These are phyloP conservation scores for Pseudopodoces humilis DNA, from an alignment of 2,113 vertebrate species.

Conservation along the genomic window DNA sequence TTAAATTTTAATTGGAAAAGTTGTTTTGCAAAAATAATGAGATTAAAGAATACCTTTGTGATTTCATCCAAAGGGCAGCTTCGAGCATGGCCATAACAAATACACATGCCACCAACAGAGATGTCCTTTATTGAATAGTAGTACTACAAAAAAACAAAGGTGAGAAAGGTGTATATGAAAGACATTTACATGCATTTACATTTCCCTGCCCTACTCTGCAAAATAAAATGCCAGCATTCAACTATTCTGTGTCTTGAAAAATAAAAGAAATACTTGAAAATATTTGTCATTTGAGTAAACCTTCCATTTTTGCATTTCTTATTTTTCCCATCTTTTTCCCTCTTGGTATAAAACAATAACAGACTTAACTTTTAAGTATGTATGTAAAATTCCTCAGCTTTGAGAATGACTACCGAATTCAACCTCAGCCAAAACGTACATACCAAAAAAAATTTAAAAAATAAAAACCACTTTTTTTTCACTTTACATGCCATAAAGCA, in stretches of 20 bases:
- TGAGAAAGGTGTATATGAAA: neutral
- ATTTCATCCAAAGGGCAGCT: conserved; percentile 89
- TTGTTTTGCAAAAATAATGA: neutral
- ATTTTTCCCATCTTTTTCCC: neutral
- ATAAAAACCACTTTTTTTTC: neutral
- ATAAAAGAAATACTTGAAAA: neutral
- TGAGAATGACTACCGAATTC: neutral
- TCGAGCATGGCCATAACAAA: conserved; percentile 92
- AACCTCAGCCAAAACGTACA: neutral
- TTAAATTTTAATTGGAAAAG: neutral
- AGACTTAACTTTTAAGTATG: neutral
- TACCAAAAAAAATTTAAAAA: neutral
- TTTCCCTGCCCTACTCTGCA: neutral
- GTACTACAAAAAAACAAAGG: conserved; percentile 76
- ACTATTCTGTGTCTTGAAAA: neutral
- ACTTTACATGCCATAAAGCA: neutral
- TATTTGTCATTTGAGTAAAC: neutral
- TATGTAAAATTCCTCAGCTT: neutral
- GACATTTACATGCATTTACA: neutral
- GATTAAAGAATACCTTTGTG: conserved; percentile 76
- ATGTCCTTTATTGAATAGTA: conserved; percentile 96
- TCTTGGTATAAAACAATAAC: neutral
- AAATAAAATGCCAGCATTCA: neutral
- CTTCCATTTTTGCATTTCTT: neutral
- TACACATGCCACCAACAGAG: conserved; percentile 95